Conservation (phyloP, 2,888 invertebrate species). For the Lithophane ornitopus region DNA sequence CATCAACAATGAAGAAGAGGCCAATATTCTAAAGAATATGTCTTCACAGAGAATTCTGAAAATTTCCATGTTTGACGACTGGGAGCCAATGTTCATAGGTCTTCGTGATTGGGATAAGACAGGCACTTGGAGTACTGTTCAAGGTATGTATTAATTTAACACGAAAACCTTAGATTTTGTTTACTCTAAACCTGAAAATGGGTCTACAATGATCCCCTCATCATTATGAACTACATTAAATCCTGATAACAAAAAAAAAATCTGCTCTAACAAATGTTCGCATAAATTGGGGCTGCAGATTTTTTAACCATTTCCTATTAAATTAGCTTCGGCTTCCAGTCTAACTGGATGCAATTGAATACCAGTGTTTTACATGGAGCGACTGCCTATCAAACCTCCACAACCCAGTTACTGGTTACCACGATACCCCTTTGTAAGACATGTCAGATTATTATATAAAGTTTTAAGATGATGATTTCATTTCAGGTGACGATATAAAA, state of each 20-base stretch:
- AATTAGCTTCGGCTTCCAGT: background rate
- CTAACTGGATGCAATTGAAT: background rate
- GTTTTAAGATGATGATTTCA: background rate
- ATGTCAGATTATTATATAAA: too few relatives aligned
- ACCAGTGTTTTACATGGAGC: background rate
- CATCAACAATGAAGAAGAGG: conserved; percentile 23
- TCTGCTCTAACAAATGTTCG: too few relatives aligned
- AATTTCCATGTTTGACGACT: conserved; percentile 11
- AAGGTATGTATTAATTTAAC: conserved; percentile 3
- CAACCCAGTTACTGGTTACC: background rate
- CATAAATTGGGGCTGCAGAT: too few relatives aligned
- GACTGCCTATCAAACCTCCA: too few relatives aligned
- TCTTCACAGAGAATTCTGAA: conserved; percentile 3
- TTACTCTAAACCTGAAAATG: too few relatives aligned
- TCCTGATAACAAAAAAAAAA: too few relatives aligned
- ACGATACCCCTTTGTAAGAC: too few relatives aligned
- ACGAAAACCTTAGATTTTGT: background rate
- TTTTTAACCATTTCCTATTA: background rate
- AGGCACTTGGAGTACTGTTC: conserved; percentile 24
- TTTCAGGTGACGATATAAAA: conserved; percentile 19
- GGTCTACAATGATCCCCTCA: too few relatives aligned
- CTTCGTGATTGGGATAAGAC: conserved; percentile 16
- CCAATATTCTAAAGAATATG: conserved; percentile 5
- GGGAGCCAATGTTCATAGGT: conserved; percentile 33
- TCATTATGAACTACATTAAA: too few relatives aligned